Percentiles rank a stretch among this genome's conserved stretches.
Evolutionary conservation across 2,113 vertebrate species (phyloP).

Genomic region (Nothoprocta perdicaria): DNA sequence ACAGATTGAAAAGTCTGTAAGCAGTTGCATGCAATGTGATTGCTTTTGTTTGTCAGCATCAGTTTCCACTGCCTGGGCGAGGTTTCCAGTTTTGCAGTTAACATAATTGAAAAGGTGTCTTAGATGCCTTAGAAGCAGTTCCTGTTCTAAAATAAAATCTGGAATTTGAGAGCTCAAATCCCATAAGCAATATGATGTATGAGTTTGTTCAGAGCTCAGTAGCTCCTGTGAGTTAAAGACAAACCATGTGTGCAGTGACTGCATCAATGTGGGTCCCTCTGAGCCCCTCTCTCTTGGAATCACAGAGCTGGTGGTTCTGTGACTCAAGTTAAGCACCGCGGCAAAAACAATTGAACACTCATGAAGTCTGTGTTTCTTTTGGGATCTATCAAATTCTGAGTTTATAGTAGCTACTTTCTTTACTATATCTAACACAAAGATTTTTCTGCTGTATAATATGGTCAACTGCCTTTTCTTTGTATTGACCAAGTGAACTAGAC

Average conservation of each 20-base stretch:
- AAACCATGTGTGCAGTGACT: background rate
- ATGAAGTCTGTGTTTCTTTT: background rate
- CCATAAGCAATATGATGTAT: background rate
- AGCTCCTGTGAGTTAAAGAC: background rate
- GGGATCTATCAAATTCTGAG: background rate
- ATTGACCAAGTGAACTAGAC: background rate
- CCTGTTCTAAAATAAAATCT: background rate
- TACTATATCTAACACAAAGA: fast-evolving
- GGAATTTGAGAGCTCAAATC: background rate
- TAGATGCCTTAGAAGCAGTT: background rate
- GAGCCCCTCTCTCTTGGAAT: fast-evolving
- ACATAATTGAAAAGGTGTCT: background rate
- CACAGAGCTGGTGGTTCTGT: background rate
- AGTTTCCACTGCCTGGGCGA: background rate
- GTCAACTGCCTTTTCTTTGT: background rate
- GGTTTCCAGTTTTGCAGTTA: background rate
- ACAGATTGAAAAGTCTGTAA: background rate
- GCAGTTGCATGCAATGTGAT: background rate
- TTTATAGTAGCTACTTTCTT: background rate
- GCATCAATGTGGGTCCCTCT: background rate
- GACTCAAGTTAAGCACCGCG: background rate
- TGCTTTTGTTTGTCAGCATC: background rate
- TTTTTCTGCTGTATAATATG: background rate
- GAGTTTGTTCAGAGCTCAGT: background rate
- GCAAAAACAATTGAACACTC: background rate